Evolutionary conservation across 1,140 invertebrate genomes (phyloP), one percentile per base, ranked within the genome.

Genomic region (Scaptodrosophila lebanonensis): DNA sequence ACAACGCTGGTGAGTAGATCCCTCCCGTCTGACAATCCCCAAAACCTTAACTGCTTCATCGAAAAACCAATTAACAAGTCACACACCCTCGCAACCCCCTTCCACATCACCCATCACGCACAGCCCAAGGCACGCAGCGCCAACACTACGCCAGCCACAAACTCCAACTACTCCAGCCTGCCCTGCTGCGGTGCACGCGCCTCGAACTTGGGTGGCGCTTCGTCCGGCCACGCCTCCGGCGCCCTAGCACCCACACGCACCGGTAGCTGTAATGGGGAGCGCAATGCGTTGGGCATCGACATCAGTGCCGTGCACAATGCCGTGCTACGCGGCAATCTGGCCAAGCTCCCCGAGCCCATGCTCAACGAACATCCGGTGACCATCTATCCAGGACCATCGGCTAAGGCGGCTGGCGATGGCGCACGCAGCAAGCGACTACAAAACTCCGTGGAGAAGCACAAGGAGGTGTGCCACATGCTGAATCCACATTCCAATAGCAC

Each of bases 391-490:
- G 90, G 70, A 70, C 89, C 60, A 3, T 71, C 59, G 51, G 47
- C 53, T 3, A 68, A 64, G 42, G 18, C 56, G 0, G 15, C 49
- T 1, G 70, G 69, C 1, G 61, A 72, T 4, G 54, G 70, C 2
- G 43, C 61, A 0, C 60, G 83, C 2, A 73, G 64, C 43, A 89
- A 89, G 42, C 91, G 91, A 87, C 90, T 93, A 54, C 91, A 92
- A 36, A 90, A 90, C 60, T 91, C 91, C 63, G 89, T 91, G 68
- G 93, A 93, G 83, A 90, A 92, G 68, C 93, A 93, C 87, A 91
- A 92, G 72, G 93, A 93, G 87, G 92, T 94, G 43, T 90, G 92
- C 67, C 90, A 93, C 72, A 86, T 83, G 50, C 65, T 85, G 2
- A 84, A 86, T 70, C 76, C 82, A 12, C 66, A 56, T 54, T 82